Evolutionary conservation across 2,797 vertebrate genomes (phyloP), one percentile per base, ranked within the genome.

Genomic region (Sciurus vulgaris): DNA sequence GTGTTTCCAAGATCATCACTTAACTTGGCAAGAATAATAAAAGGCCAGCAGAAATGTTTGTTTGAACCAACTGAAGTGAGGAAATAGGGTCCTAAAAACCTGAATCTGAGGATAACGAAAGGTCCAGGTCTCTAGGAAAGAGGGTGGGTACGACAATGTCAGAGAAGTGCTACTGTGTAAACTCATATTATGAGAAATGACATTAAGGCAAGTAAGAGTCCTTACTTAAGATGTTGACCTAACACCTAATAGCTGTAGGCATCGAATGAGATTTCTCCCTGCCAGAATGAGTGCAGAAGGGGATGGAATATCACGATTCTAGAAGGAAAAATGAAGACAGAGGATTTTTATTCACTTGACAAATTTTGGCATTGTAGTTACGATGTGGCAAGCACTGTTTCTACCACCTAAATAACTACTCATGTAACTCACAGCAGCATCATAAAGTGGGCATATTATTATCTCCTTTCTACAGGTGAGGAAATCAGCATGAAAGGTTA

Each of bases 1-100:
- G 41, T 87, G 28, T 92, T 94, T 35, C 89, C 96, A 98, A 98
- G 97, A 98, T 98, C 97, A 97, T 94, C 35, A 33, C 83, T 91
- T 95, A 97, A 92, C 82, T 78, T 88, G 72, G 86, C 94, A 97
- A 96, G 86, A 96, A 89, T 83, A 93, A 73, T 38, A 63, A 95
- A 92, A 93, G 28, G 22, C 59, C 54, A 67, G 33, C 47, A 41
- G 28, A 86, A 96, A 79, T 2, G n/a, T 81, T 74, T 92, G 83
- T 94, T 49, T 51, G 63, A 92, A 79, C 54, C 59, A 47, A 87
- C n/a, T 86, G 69, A 38, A 73, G 3, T 1, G n/a, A 26, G 28
- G 47, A 12, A 30, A 18, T 4, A 13, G 7, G 22, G 20, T 28
- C 77, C 22, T 85, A 72, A 54, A 56, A 72, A 56, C 28, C 24